A percentile compares a stretch with the other conserved stretches of the same genome.
Conservation (phyloP, 1,140 invertebrate species). For the Drosophila albomicans region DNA sequence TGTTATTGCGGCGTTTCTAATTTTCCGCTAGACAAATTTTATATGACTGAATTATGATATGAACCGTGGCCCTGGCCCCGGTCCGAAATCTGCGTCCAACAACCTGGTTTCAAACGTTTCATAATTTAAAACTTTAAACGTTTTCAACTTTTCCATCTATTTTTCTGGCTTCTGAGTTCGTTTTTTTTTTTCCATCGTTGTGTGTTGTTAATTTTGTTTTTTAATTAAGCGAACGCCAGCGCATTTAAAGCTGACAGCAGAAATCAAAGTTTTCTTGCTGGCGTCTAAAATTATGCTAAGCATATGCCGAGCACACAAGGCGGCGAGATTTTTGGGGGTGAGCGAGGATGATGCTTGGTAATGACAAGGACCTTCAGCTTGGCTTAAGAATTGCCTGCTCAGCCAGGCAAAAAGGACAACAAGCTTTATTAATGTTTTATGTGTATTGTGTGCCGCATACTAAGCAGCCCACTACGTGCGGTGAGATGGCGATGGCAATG, state of each 20-base stretch:
- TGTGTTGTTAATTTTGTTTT: slow-evolving; percentile 31
- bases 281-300: slow-evolving; percentile 77
- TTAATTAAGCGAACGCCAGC: slow-evolving; percentile 67
- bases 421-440: slow-evolving; percentile 84
- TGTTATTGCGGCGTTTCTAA: slow-evolving; percentile 75
- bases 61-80: slow-evolving; percentile 53
- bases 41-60: slow-evolving; percentile 83
- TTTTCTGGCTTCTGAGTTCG: slow-evolving; percentile 27
- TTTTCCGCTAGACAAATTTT: slow-evolving; percentile 81
- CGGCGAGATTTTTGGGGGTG: background rate
- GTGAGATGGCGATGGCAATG: slow-evolving; percentile 8
- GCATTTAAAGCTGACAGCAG: slow-evolving; percentile 55
- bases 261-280: slow-evolving; percentile 67
- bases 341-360: slow-evolving; percentile 62
- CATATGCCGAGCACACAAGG: slow-evolving; percentile 60
- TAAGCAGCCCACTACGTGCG: slow-evolving; percentile 45
- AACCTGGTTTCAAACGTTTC: slow-evolving; percentile 54
- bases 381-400: slow-evolving; percentile 38
- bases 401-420: slow-evolving; percentile 78
- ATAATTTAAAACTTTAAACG: slow-evolving; percentile 68
- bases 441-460: slow-evolving; percentile 80
- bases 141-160: slow-evolving; percentile 28
- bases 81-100: slow-evolving; percentile 33
- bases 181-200: slow-evolving; percentile 16
- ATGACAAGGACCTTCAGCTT: slow-evolving; percentile 68